Evolutionary conservation across 2,113 vertebrate species (phyloP).

Genomic region (Heliornis fulica): DNA sequence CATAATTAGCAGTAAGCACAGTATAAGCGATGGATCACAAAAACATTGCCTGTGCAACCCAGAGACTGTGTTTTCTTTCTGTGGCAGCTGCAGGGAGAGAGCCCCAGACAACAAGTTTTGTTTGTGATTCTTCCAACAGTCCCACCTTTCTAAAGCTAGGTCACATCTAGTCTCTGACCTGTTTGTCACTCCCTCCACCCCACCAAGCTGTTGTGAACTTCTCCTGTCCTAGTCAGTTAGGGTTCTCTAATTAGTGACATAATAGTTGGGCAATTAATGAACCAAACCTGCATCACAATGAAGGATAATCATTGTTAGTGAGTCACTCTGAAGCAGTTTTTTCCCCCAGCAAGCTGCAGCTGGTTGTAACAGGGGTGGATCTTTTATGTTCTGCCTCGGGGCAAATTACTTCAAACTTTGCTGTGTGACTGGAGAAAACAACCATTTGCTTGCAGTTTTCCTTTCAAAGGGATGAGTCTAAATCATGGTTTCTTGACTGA

Average conservation of each 20-base stretch:
- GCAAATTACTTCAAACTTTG: constrained; percentile 14
- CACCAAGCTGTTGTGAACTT: constrained; percentile 10
- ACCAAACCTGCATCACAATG: background rate
- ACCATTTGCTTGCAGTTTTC: background rate
- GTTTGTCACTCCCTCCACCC: background rate
- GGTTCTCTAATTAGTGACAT: constrained; percentile 18
- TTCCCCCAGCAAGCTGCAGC: constrained; percentile 43
- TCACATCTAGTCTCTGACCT: background rate
- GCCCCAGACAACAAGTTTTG: background rate
- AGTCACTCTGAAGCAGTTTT: constrained; percentile 33
- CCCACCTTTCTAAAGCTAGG: background rate
- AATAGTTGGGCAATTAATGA: constrained; percentile 19
- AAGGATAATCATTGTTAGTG: constrained; percentile 30
- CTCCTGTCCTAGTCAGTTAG: background rate
- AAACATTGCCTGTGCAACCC: background rate
- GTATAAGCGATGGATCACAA: background rate
- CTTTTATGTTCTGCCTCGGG: constrained; percentile 2
- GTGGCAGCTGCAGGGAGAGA: background rate
- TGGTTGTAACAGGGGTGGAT: constrained; percentile 24
- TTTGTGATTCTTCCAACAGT: background rate
- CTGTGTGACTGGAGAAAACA: constrained; percentile 23
- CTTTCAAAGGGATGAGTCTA: background rate
- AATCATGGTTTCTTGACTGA: background rate
- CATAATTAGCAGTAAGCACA: background rate
- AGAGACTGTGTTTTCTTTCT: background rate